Percentiles rank a stretch among this genome's conserved stretches.
phyloP scores from a whole-genome alignment of 2,888 invertebrate genomes.

The Monoplex corrugatus region DNA sequence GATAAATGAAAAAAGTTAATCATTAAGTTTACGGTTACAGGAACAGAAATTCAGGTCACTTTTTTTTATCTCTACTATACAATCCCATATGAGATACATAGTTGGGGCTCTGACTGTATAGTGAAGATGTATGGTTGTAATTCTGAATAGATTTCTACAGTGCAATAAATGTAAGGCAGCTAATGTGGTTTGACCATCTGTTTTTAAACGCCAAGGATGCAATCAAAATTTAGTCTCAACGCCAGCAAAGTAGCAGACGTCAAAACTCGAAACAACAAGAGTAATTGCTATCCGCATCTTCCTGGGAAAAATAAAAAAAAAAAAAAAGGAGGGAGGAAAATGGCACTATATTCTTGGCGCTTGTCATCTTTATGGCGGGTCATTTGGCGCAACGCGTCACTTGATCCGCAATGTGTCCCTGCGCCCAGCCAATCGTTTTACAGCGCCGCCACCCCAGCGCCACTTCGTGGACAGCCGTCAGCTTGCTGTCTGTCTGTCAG shows the following conservation, averaged over 20 bases:
- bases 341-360: constrained; percentile 37
- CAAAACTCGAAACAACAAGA: neutral
- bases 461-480: constrained; percentile 22
- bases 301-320: too few relatives aligned
- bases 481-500: constrained; percentile 26
- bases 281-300: neutral
- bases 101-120: too few relatives aligned
- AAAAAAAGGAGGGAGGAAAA: neutral
- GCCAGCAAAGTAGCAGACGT: neutral
- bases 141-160: too few relatives aligned
- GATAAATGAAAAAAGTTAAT: too few relatives aligned
- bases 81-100: too few relatives aligned
- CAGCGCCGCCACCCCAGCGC: constrained; percentile 36
- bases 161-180: too few relatives aligned
- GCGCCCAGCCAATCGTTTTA: constrained; percentile 44
- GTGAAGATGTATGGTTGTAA: too few relatives aligned
- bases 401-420: constrained; percentile 40
- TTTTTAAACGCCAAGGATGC: neutral
- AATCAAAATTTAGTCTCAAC: neutral
- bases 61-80: too few relatives aligned
- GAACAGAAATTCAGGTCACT: too few relatives aligned
- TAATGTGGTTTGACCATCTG: neutral
- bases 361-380: constrained; percentile 49
- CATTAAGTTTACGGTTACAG: too few relatives aligned
- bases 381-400: constrained; percentile 46